phyloP scores from a whole-genome alignment of 2,797 vertebrate genomes.

The Ptychobarbus kaznakovi region DNA sequence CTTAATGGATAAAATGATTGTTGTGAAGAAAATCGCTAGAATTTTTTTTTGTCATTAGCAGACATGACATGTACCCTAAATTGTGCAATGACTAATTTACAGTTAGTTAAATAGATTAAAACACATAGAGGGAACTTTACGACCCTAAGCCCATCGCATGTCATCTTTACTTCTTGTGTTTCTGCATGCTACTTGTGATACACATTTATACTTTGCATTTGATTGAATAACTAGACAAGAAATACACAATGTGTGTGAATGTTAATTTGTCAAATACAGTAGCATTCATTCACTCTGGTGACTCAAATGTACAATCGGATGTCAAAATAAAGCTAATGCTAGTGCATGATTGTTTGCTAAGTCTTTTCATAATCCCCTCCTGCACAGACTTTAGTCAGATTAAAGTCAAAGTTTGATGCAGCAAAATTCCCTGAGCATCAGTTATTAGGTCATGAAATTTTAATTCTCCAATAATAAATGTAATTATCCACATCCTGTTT shows the following conservation, averaged over 20 bases:
- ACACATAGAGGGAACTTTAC: not conserved
- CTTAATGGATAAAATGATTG: not conserved
- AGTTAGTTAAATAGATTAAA: not conserved
- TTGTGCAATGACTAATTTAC: not conserved
- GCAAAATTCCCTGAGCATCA: constrained; percentile 37
- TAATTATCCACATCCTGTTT: not conserved
- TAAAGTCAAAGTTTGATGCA: constrained; percentile 49
- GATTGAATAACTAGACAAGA: not conserved
- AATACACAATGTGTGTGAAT: constrained; percentile 21
- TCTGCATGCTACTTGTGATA: not conserved
- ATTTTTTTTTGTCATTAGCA: not conserved
- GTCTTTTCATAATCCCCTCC: constrained; percentile 24
- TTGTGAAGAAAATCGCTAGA: not conserved
- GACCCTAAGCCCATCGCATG: not conserved
- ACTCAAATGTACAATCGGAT: constrained; percentile 34
- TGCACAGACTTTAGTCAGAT: constrained; percentile 45
- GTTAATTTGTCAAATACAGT: constrained; percentile 35
- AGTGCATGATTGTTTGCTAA: constrained; percentile 34
- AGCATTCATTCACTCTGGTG: constrained; percentile 24
- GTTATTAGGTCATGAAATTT: constrained; percentile 47
- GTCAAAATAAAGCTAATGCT: constrained; percentile 51
- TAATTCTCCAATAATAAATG: constrained; percentile 42
- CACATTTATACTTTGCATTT: too few species aligned
- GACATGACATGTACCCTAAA: not conserved
- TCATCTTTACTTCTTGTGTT: not conserved